phyloP scores from a whole-genome alignment of 1,140 invertebrate genomes.

The Drosophila oshimai region DNA sequence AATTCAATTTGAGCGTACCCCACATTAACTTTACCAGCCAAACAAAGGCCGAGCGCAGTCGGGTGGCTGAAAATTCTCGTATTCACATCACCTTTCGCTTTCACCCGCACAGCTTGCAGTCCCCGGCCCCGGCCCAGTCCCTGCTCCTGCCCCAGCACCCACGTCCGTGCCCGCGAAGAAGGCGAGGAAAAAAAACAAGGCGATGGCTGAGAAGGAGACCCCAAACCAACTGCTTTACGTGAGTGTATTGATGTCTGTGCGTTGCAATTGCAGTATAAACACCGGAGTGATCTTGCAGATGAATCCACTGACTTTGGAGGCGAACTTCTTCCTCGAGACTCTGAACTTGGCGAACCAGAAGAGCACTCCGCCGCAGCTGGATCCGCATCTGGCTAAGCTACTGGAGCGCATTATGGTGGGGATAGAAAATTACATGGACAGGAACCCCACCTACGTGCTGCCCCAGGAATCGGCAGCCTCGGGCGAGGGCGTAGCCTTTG shows the following conservation, averaged over 20 bases:
- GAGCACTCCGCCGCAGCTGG: conserved; percentile 31
- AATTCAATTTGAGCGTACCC: background rate
- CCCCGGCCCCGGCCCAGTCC: background rate
- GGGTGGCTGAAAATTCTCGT: background rate
- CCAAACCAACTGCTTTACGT: conserved; percentile 47
- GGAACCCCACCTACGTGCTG: conserved; percentile 47
- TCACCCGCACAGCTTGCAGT: conserved; percentile 11
- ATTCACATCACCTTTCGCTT: background rate
- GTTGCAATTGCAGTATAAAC: background rate
- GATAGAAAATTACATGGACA: conserved; percentile 64
- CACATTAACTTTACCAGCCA: conserved; percentile 17
- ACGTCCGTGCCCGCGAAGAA: conserved; percentile 13
- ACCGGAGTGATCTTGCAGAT: conserved; percentile 26
- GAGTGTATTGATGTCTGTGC: conserved; percentile 2
- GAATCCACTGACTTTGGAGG: conserved; percentile 71
- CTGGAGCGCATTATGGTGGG: conserved; percentile 59
- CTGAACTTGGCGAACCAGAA: conserved; percentile 31
- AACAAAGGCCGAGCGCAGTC: conserved; percentile 12
- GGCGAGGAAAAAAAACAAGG: conserved; percentile 38
- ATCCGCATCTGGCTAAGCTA: conserved; percentile 47
- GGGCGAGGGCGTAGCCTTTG: conserved; percentile 29
- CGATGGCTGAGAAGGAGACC: conserved; percentile 42
- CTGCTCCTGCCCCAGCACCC: background rate
- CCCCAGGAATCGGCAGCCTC: conserved; percentile 8
- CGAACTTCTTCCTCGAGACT: conserved; percentile 59